These are phyloP conservation scores for Graptemys geographica DNA, from an alignment of 2,797 vertebrate genomes.

Conservation along the genomic window DNA sequence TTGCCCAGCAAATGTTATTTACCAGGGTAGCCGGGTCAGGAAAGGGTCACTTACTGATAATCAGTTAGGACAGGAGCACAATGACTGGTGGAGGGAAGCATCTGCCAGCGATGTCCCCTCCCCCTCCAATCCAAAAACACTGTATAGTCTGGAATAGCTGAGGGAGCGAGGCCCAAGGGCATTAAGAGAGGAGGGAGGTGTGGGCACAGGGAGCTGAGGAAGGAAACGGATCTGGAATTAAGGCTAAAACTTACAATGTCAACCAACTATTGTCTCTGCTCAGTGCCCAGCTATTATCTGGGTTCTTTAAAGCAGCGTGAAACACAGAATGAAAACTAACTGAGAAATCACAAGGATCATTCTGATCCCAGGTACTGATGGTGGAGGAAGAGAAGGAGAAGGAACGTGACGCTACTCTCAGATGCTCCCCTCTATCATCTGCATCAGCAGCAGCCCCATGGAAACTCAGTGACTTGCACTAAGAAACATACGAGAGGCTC, in stretches of 20 bases:
- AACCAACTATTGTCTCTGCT: neutral
- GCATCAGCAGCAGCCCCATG: neutral
- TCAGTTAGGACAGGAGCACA: slow-evolving; percentile 64
- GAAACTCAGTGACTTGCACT: neutral
- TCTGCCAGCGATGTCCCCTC: slow-evolving; percentile 58
- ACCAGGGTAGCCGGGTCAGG: slow-evolving; percentile 58
- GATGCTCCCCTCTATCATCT: neutral
- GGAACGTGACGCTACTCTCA: neutral
- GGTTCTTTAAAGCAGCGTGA: slow-evolving; percentile 10
- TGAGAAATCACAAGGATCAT: neutral
- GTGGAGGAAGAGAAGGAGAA: neutral
- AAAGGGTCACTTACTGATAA: slow-evolving; percentile 71
- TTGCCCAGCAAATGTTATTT: slow-evolving; percentile 25
- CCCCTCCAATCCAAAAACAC: neutral
- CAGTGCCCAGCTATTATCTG: neutral
- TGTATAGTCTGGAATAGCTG: neutral
- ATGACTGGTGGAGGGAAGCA: slow-evolving; percentile 69
- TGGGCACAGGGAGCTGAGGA: slow-evolving; percentile 17
- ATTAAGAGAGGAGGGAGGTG: slow-evolving; percentile 16
- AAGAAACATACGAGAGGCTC: accelerated
- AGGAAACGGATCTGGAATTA: neutral
- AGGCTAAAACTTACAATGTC: neutral
- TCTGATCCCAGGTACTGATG: neutral
- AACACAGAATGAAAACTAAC: neutral
- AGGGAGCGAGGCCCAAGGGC: slow-evolving; percentile 23